Base-by-base conservation (phyloP, 2,113 vertebrate genomes). In the Corvus cornix region DNA sequence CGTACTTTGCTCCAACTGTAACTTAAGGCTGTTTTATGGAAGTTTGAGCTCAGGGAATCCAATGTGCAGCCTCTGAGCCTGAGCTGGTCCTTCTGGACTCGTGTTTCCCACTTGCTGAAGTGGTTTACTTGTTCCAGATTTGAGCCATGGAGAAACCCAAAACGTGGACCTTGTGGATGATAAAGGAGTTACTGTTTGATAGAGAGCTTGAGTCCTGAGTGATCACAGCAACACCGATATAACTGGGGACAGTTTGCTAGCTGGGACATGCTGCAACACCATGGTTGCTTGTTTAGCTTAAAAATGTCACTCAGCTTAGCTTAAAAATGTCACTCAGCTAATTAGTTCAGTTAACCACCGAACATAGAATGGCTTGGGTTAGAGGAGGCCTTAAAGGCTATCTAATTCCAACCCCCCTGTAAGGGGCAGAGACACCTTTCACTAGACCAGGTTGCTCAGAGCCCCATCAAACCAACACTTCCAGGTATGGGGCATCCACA, bases 251-350 rank as follows among this genome's bases (percentile, higher is more conserved):
- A 30, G 10, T 23, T 23, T 51, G 58, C 56, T 75, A 16, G 23
- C 66, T 75, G 49, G 84, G 52, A 59, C 16, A 13, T 43, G 66
- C 78, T 60, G 39, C 59, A 80, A 41, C 51, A 67, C 63, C 72
- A 18, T 28, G 53, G 83, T 62, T 90, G 37, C 41, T 92, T 86
- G 37, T 56, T 89, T 62, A 60, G n/a, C 86, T 89, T 74, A 52
- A 92, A 85, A 92, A 90, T 80, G 68, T 89, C 86, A 84, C 46
- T 89, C 43, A 86, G 37, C 49, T 49, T 62, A 56, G 31, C 79
- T 90, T 74, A 52, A 92, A 86, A 92, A 90, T 80, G 68, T 87
- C 87, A 80, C 51, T 86, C 43, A 87, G 43, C 49, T 51, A 62
- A 55, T 89, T 86, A 92, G 46, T 66, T 86, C 68, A 92, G 64